Evolutionary conservation across 2,888 invertebrate species (phyloP), one percentile per base, ranked within the genome.

Genomic region (Brenthis daphne): DNA sequence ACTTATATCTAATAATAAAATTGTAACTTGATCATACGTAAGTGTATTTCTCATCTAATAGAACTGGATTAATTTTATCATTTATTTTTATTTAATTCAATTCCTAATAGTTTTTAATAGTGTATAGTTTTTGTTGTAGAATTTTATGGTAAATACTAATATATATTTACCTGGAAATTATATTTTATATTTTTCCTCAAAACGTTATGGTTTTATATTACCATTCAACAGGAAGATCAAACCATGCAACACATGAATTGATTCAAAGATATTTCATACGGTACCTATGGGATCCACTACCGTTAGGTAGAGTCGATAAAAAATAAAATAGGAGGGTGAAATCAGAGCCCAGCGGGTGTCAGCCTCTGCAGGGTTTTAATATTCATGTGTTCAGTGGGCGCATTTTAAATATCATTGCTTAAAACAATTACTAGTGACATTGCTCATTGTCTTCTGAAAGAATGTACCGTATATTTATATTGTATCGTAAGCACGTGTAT

Each of bases 241-340:
- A 70, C 68, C 65, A 70, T 61, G 56, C 66, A 64, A 70, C 64
- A 64, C 60, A 64, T 68, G 60, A 68, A 64, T 67, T 53, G 51
- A 71, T 77, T 73, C 63, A 75, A 71, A 71, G 67, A 74, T 73
- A 68, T 73, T 79, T 79, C 77, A 77, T 82, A 84, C 85, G 85
- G 82, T 86, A 84, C 77, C 78, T 77, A 77, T 67, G 79, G 80
- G 81, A 77, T 77, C 75, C 67, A 77, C 77, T 87, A 85, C 91
- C 89, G 91, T 91, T 91, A 91, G 90, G 85, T 86, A 76, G 81
- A 61, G 71, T 72, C 79, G 76, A 81, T 83, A 88, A 88, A 89
- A 89, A 89, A 84, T 77, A 76, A 77, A 79, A 82, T 80, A 76
- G 76, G 83, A 82, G 85, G 87, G 85, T 87, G 84, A 85, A 89